A percentile compares a stretch with the other conserved stretches of the same genome.
phyloP scores from a whole-genome alignment of 1,140 invertebrate genomes.

The Danaus melanippus region DNA sequence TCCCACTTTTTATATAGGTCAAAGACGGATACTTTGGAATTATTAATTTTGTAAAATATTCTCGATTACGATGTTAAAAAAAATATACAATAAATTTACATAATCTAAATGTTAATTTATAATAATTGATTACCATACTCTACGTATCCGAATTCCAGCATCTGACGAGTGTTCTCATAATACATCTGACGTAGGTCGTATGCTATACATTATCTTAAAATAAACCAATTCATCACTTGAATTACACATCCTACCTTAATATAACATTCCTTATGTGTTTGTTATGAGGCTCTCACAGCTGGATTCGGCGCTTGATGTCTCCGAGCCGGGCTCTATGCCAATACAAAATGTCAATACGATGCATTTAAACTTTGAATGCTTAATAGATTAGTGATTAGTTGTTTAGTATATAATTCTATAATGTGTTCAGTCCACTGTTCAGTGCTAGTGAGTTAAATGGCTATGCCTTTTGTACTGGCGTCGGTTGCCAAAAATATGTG shows the following conservation, averaged over 20 bases:
- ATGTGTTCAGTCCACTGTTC: conserved; percentile 12
- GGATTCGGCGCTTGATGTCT: conserved; percentile 34
- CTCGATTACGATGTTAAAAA: too few relatives aligned
- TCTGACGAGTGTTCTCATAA: too few relatives aligned
- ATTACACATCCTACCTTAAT: conserved; percentile 4
- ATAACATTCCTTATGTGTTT: conserved; percentile 13
- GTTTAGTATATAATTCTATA: not conserved
- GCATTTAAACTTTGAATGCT: conserved; percentile 53
- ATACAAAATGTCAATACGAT: conserved; percentile 67
- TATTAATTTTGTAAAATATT: too few relatives aligned
- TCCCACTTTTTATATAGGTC: too few relatives aligned
- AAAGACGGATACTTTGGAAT: too few relatives aligned
- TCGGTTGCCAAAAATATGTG: conserved; percentile 42
- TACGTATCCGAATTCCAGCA: too few relatives aligned
- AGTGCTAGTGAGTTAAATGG: conserved; percentile 24
- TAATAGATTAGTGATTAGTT: conserved; percentile 17
- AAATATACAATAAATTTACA: too few relatives aligned
- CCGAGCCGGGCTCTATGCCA: conserved; percentile 47
- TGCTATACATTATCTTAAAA: conserved; percentile 17
- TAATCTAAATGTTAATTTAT: too few relatives aligned
- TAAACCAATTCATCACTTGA: conserved; percentile 12
- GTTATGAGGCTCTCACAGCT: conserved; percentile 12
- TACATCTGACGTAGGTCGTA: not conserved
- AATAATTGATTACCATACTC: too few relatives aligned
- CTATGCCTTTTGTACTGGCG: conserved; percentile 24